Percentiles rank a stretch among this genome's conserved stretches.
These are phyloP conservation scores for Ceyx erithaca DNA, from an alignment of 2,797 vertebrate genomes.

Conservation along the genomic window DNA sequence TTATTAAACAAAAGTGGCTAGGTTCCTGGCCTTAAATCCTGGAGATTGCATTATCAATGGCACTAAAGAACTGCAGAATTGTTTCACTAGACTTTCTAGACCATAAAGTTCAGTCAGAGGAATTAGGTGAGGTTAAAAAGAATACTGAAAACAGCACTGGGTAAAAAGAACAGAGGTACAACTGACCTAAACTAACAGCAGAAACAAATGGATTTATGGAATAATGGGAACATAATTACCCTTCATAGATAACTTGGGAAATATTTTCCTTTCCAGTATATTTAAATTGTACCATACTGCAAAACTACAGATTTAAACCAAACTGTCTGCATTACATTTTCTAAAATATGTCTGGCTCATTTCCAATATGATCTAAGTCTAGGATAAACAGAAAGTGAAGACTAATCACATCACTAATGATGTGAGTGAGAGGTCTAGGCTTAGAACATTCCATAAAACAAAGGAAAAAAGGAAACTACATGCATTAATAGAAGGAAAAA, in stretches of 20 bases:
- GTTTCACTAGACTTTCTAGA: not conserved
- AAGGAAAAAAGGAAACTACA: conserved; percentile 12
- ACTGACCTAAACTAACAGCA: not conserved
- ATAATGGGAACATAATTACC: not conserved
- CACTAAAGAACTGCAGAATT: not conserved
- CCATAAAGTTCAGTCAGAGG: not conserved
- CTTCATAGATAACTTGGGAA: not conserved
- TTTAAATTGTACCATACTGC: not conserved
- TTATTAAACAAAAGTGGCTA: not conserved
- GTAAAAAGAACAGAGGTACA: not conserved
- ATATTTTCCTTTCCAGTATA: conserved; percentile 3
- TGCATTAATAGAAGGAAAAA: not conserved
- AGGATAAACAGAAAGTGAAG: conserved; percentile 15
- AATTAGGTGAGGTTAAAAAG: not conserved
- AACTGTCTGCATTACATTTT: conserved; percentile 21
- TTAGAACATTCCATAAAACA: conserved; percentile 24
- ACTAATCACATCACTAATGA: not conserved
- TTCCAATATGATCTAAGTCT: conserved; percentile 5
- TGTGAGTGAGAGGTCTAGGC: not conserved
- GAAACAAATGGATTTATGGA: not conserved
- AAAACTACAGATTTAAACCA: conserved; percentile 35
- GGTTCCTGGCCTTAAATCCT: not conserved
- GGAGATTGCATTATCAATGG: not conserved
- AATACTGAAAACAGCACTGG: not conserved
- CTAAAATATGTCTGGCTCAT: conserved; percentile 20